phyloP scores from a whole-genome alignment of 2,797 vertebrate species.

The Spheniscus humboldti region DNA sequence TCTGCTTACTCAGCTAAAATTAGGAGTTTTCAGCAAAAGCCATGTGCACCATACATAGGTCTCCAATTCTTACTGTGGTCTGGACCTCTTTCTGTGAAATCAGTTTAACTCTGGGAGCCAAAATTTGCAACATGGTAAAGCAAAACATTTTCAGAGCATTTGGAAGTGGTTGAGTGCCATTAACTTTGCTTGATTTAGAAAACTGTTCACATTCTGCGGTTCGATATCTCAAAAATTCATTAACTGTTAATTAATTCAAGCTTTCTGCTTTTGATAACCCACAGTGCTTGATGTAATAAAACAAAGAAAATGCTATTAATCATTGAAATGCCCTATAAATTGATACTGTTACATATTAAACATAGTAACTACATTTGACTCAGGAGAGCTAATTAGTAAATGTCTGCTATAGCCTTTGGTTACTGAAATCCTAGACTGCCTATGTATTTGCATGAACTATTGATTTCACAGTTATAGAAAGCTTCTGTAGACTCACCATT shows the following conservation, averaged over 20 bases:
- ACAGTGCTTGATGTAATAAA: background rate
- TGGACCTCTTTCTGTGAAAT: background rate
- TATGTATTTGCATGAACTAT: background rate
- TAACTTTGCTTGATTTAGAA: background rate
- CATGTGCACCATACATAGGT: background rate
- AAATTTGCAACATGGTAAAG: background rate
- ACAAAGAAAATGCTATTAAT: conserved; percentile 12
- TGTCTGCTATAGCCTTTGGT: background rate
- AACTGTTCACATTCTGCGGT: background rate
- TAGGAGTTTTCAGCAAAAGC: background rate
- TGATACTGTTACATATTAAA: background rate
- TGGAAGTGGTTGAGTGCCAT: background rate
- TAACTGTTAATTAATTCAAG: conserved; percentile 18
- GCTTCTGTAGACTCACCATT: background rate
- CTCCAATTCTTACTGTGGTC: background rate
- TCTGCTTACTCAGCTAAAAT: background rate
- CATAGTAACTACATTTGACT: background rate
- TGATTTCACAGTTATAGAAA: background rate
- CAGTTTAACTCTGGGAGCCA: background rate
- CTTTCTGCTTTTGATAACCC: background rate
- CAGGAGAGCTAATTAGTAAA: background rate
- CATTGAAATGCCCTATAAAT: background rate
- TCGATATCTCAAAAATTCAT: conserved; percentile 1
- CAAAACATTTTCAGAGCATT: background rate
- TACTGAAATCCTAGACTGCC: background rate